phyloP scores from a whole-genome alignment of 2,797 vertebrate genomes.

The Toxotes lorentzi region DNA sequence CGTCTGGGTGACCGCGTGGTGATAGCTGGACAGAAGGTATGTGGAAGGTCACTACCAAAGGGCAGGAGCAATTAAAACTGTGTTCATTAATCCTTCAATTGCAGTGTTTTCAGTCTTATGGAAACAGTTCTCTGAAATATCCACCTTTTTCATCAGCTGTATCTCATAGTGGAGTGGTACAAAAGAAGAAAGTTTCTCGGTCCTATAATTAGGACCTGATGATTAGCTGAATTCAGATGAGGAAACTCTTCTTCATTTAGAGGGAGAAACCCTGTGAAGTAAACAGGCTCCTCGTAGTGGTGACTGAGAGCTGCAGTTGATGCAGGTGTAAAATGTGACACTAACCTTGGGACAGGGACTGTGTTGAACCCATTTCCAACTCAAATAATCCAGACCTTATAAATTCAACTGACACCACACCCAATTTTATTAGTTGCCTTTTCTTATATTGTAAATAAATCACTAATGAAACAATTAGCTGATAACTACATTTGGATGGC shows the following conservation, averaged over 20 bases:
- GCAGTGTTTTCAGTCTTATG: not conserved
- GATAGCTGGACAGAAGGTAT: conserved; percentile 97
- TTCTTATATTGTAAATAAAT: not conserved
- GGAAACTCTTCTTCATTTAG: not conserved
- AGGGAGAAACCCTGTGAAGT: conserved; percentile 7
- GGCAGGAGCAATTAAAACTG: not conserved
- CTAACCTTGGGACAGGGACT: not conserved
- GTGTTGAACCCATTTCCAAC: not conserved
- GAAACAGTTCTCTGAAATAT: conserved; percentile 2
- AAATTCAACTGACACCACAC: not conserved
- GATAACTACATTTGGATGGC: not conserved
- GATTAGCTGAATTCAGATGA: conserved; percentile 39
- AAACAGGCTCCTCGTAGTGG: conserved; percentile 3
- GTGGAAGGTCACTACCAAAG: conserved; percentile 32
- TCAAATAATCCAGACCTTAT: not conserved
- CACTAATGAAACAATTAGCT: conserved; percentile 3
- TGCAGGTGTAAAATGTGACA: not conserved
- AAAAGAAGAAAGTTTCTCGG: conserved; percentile 12
- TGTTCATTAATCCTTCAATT: not conserved
- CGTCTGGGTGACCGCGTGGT: conserved; percentile 93
- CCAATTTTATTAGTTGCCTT: no score
- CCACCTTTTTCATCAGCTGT: not conserved
- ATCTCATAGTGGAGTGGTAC: conserved; percentile 9
- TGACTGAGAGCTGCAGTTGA: not conserved
- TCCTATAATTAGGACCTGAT: conserved; percentile 16